Conservation (phyloP, 2,113 vertebrate genomes). For the Tragulus kanchil region DNA sequence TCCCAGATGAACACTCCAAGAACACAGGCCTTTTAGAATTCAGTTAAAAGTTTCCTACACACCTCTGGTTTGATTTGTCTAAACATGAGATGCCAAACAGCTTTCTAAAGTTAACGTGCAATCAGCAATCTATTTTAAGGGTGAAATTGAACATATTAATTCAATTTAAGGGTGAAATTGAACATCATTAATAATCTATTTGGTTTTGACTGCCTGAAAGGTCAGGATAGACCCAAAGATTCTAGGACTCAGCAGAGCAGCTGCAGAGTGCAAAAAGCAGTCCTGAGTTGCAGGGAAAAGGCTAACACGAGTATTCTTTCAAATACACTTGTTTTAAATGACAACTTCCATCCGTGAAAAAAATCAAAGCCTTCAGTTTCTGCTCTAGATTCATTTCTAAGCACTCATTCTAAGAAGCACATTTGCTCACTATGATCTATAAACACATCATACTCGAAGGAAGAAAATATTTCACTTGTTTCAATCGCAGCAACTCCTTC, state of each 20-base stretch:
- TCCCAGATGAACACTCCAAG: not conserved
- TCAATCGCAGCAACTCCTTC: too few species aligned
- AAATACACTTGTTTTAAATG: not conserved
- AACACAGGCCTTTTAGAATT: not conserved
- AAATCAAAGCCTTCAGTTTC: not conserved
- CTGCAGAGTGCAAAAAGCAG: not conserved
- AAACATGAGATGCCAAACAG: not conserved
- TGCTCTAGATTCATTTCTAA: not conserved
- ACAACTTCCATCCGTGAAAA: not conserved
- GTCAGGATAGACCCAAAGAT: not conserved
- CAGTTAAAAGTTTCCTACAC: not conserved
- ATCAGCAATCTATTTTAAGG: not conserved
- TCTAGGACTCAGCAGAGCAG: not conserved
- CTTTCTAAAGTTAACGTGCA: not conserved
- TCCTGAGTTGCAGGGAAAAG: not conserved
- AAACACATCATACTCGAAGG: not conserved
- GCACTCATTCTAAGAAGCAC: not conserved
- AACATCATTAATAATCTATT: not conserved
- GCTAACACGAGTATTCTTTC: not conserved
- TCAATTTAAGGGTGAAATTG: not conserved
- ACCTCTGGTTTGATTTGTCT: not conserved
- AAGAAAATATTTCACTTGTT: too few species aligned
- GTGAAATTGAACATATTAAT: not conserved
- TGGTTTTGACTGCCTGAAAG: not conserved
- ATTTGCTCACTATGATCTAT: not conserved